Evolutionary conservation across 2,113 vertebrate genomes (phyloP).

Genomic region (Hydrochoerus hydrochaeris): DNA sequence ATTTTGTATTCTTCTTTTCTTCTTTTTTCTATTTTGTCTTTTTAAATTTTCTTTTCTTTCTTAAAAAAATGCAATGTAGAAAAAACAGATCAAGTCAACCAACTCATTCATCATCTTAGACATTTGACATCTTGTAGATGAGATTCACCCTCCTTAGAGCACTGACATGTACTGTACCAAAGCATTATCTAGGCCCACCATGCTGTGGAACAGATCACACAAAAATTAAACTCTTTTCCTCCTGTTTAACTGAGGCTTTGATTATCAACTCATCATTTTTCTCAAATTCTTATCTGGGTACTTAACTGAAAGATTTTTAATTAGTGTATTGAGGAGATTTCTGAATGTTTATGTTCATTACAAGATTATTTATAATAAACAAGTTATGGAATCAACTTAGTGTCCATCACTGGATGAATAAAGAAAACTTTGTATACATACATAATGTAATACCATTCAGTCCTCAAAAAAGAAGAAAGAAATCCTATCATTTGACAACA

Average conservation of each 20-base stretch:
- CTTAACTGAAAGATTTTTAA: neutral
- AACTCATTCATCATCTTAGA: neutral
- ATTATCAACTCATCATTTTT: too few species aligned
- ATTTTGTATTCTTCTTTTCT: too few species aligned
- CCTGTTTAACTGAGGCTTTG: neutral
- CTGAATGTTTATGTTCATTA: neutral
- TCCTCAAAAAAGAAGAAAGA: neutral
- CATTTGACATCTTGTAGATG: neutral
- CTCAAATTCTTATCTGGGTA: neutral
- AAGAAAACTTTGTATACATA: neutral
- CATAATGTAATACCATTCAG: neutral
- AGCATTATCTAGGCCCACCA: neutral
- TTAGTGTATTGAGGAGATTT: neutral
- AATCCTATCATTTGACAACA: neutral
- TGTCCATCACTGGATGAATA: neutral
- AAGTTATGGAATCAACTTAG: neutral
- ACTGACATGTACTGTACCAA: neutral
- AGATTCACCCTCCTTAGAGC: too few species aligned
- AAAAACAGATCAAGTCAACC: neutral
- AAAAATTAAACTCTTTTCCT: neutral
- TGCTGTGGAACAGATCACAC: neutral
- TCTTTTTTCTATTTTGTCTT: too few species aligned
- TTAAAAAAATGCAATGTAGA: too few species aligned
- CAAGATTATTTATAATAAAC: neutral
- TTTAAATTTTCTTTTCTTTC: too few species aligned